phyloP scores from a whole-genome alignment of 1,140 invertebrate genomes.

The Drosophila lacteicornis region DNA sequence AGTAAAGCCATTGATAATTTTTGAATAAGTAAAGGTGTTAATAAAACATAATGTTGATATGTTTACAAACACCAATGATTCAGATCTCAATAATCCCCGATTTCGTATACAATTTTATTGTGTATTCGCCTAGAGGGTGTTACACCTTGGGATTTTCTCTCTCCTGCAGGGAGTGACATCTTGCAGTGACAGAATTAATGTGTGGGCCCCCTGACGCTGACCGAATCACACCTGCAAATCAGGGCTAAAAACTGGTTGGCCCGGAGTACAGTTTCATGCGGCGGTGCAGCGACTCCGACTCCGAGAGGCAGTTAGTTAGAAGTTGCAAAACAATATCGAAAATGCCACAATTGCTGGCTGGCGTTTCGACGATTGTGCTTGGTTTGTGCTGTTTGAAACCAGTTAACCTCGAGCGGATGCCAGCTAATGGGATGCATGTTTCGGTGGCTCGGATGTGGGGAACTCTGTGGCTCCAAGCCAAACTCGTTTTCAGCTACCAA shows the following conservation, averaged over 20 bases:
- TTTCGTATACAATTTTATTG: not conserved
- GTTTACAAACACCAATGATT: not conserved
- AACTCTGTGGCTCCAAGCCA: slow-evolving; percentile 48
- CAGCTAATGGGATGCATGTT: slow-evolving; percentile 28
- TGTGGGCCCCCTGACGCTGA: not conserved
- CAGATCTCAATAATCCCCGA: not conserved
- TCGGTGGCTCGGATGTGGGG: slow-evolving; percentile 2
- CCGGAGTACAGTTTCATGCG: slow-evolving; percentile 34
- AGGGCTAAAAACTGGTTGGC: slow-evolving; percentile 36
- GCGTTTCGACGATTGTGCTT: slow-evolving; percentile 27
- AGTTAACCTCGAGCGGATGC: slow-evolving; percentile 50
- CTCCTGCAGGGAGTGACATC: not conserved
- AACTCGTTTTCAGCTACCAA: slow-evolving; percentile 39
- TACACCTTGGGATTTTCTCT: not conserved
- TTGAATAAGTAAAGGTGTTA: not conserved
- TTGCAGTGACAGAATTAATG: slow-evolving; percentile 10
- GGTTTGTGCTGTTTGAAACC: slow-evolving; percentile 45
- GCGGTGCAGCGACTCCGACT: slow-evolving; percentile 17
- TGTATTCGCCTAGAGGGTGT: not conserved
- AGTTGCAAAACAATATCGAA: slow-evolving; percentile 61
- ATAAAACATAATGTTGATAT: not conserved
- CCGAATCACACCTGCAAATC: slow-evolving; percentile 36
- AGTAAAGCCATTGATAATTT: no score
- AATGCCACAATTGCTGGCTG: slow-evolving; percentile 35
- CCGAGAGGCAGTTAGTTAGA: slow-evolving; percentile 27